Evolutionary conservation across 2,888 invertebrate genomes (phyloP), one percentile per base, ranked within the genome.

Genomic region (Scaptodrosophila latifasciaeformis): DNA sequence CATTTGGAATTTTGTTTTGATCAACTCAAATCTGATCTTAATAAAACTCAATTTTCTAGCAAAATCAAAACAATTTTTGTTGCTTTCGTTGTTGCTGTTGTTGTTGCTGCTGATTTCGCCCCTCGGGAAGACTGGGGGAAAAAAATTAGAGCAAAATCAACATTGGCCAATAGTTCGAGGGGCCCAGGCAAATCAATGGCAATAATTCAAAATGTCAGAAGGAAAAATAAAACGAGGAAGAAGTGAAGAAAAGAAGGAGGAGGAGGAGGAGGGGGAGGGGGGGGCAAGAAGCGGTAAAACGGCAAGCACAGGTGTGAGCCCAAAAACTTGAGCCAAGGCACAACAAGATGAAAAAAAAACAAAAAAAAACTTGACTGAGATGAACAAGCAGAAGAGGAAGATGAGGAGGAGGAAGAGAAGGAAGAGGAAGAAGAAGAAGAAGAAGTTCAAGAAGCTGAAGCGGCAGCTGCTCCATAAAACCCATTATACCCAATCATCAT

Each of bases 181-280:
- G 13, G 59, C 59, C 50, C 55, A 55, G n/a, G n/a, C 67, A 62
- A 76, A 77, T 75, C 78, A 80, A 77, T 75, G 76, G 76, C 66
- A 67, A 78, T 78, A 72, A 67, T 78, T 80, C 81, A 78, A 78
- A 78, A 80, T 78, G 78, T 80, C 81, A 80, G 75, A 51, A 53
- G 54, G 50, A 4, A 18, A 21, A 24, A 21, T 21, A 39, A 12
- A 37, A 37, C 9, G 17, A 15, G 65, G 63, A 77, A 72, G 17
- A 37, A 15, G 13, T 17, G 17, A 37, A 17, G 4, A 17, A 17
- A 24, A 24, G 24, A 24, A 7, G 24, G 24, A 3, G 37, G 13
- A 35, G n/a, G n/a, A 12, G 6, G 35, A 10, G n/a, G 24, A 7
- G 12, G 6, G 35, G 5, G 15, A 15, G 3, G 17, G 35, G 35